These are phyloP conservation scores for Hyposoter didymator DNA, from an alignment of 2,888 invertebrate species.

Conservation along the genomic window DNA sequence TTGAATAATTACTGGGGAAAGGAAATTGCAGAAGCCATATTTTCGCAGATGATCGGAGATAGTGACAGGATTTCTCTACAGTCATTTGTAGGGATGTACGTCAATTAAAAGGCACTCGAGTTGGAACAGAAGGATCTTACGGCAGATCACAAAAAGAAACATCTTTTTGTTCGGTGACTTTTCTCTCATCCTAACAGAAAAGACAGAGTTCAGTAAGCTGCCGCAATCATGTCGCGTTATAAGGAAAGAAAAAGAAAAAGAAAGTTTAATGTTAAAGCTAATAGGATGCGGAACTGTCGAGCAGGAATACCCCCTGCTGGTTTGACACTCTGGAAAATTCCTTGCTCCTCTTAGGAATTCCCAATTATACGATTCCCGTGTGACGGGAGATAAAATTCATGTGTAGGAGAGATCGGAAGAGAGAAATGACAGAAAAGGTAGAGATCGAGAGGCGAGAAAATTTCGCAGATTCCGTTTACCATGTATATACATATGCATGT, in stretches of 20 bases:
- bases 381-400: slow-evolving; percentile 51
- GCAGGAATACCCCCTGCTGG: slow-evolving; percentile 18
- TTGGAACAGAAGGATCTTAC: neutral
- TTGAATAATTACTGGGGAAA: no score
- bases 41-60: neutral
- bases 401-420: slow-evolving; percentile 6
- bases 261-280: slow-evolving; percentile 14
- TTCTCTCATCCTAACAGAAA: neutral
- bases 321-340: slow-evolving; percentile 48
- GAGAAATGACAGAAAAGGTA: slow-evolving; percentile 22
- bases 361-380: slow-evolving; percentile 65
- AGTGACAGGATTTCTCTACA: slow-evolving; percentile 24
- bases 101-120: slow-evolving; percentile 29
- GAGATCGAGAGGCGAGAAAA: slow-evolving; percentile 39
- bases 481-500: slow-evolving; percentile 42
- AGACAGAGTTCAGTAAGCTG: neutral
- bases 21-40: no score
- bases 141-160: neutral
- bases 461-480: slow-evolving; percentile 30
- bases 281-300: slow-evolving; percentile 31
- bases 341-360: slow-evolving; percentile 57
- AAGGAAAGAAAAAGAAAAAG: slow-evolving; percentile 4
- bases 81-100: slow-evolving; percentile 26
- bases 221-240: neutral
- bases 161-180: neutral